These are phyloP conservation scores for Andrena fulva DNA, from an alignment of 2,888 invertebrate genomes.

Conservation along the genomic window DNA sequence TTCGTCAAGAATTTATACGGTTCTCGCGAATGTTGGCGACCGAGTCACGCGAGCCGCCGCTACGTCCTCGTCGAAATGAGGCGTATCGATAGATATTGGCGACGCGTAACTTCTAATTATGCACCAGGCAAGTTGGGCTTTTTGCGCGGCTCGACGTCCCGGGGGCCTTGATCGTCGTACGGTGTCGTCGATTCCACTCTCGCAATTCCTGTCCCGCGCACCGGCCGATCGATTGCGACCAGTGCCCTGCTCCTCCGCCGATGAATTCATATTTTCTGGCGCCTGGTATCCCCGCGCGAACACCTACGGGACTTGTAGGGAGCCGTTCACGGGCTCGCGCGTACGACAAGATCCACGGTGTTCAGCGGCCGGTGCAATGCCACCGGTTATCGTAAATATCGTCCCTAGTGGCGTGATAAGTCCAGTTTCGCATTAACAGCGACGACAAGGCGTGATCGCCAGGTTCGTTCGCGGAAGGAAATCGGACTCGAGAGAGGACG, in stretches of 20 bases:
- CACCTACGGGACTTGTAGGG: background rate
- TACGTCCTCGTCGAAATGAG: background rate
- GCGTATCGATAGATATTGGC: conserved; percentile 4
- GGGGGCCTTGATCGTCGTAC: background rate
- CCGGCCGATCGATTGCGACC: conserved; percentile 17
- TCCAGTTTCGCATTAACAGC: conserved; percentile 54
- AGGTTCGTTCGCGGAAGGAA: conserved; percentile 24
- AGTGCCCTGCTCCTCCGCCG: background rate
- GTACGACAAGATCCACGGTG: conserved; percentile 34
- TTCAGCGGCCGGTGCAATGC: conserved; percentile 29
- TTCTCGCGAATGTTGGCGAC: conserved; percentile 19
- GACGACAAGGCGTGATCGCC: conserved; percentile 6
- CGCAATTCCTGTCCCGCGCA: background rate
- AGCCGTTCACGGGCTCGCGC: conserved; percentile 6
- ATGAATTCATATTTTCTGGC: conserved; percentile 36
- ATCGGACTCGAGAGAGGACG: conserved; percentile 7
- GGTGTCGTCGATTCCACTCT: background rate
- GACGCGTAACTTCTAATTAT: conserved; percentile 5
- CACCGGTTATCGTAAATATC: conserved; percentile 58
- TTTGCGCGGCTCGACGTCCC: background rate
- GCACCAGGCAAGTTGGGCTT: background rate
- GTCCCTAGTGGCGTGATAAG: conserved; percentile 54
- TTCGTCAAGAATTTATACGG: conserved; percentile 28
- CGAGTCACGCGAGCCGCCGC: conserved; percentile 10
- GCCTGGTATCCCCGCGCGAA: conserved; percentile 32